These are phyloP conservation scores for Arctopsyche grandis DNA, from an alignment of 1,140 invertebrate species.

Conservation along the genomic window DNA sequence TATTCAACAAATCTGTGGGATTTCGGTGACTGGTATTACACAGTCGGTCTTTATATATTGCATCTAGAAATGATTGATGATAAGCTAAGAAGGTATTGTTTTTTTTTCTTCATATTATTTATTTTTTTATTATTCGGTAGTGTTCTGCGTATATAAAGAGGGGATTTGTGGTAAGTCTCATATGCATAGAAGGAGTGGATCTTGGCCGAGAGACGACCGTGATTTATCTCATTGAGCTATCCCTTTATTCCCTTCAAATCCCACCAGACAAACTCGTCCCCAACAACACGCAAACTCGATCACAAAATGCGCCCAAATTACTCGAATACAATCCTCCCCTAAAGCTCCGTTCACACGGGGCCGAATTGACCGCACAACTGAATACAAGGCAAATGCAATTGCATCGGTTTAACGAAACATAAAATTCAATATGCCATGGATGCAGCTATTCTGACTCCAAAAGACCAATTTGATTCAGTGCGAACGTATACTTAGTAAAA, in stretches of 20 bases:
- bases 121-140: not conserved
- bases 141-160: not conserved
- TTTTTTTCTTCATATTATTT: not conserved
- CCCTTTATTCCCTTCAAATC: constrained; percentile 32
- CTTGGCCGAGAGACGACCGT: constrained; percentile 2
- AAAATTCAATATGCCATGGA: too few relatives aligned
- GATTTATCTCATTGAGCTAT: constrained; percentile 34
- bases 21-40: too few relatives aligned
- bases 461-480: too few relatives aligned
- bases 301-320: not conserved
- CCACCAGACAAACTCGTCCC: constrained; percentile 31
- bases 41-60: not conserved
- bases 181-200: constrained; percentile 18
- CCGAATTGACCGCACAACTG: too few relatives aligned
- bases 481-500: too few relatives aligned
- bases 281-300: constrained; percentile 16
- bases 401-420: too few relatives aligned
- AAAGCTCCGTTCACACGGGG: not conserved
- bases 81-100: not conserved
- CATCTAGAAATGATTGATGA: constrained; percentile 7
- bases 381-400: too few relatives aligned
- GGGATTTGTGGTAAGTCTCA: not conserved
- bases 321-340: not conserved
- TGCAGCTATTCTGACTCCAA: too few relatives aligned
- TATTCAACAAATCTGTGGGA: too few relatives aligned